phyloP scores from a whole-genome alignment of 1,140 invertebrate species.

The Hylyphantes graminicola region DNA sequence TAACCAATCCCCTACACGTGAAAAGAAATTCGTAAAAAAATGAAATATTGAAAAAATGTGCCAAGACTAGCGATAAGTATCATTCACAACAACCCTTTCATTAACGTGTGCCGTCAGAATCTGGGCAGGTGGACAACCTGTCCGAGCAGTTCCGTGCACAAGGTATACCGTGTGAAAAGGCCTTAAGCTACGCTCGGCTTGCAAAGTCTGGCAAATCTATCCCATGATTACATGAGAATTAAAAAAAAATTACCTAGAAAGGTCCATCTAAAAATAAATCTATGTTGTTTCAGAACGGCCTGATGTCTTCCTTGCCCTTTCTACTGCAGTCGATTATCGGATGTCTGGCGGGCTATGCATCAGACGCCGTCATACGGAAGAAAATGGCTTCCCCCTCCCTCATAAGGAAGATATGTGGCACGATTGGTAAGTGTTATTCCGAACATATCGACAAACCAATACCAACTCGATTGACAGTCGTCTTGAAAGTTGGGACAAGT shows the following conservation, averaged over 20 bases:
- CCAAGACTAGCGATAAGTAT: too few species aligned
- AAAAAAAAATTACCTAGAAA: not conserved
- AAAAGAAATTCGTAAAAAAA: too few species aligned
- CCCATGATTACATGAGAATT: not conserved
- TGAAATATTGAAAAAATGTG: too few species aligned
- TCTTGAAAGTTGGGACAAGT: too few species aligned
- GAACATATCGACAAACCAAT: too few species aligned
- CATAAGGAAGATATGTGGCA: not conserved
- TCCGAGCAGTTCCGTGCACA: not conserved
- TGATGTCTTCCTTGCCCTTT: slow-evolving; percentile 73
- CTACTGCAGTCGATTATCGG: slow-evolving; percentile 70
- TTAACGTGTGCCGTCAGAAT: not conserved
- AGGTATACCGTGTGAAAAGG: not conserved
- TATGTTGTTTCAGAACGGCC: slow-evolving; percentile 69
- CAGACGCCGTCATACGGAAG: slow-evolving; percentile 67
- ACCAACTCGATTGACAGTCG: too few species aligned
- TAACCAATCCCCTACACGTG: too few species aligned
- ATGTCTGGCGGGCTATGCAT: slow-evolving; percentile 68
- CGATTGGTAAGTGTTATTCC: not conserved
- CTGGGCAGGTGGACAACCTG: not conserved
- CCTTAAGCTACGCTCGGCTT: not conserved
- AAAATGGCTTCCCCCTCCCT: slow-evolving; percentile 15
- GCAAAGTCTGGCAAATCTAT: not conserved
- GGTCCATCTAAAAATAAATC: not conserved
- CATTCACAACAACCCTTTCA: not conserved